phyloP scores from a whole-genome alignment of 2,113 vertebrate genomes.

The Marmota flaviventris region DNA sequence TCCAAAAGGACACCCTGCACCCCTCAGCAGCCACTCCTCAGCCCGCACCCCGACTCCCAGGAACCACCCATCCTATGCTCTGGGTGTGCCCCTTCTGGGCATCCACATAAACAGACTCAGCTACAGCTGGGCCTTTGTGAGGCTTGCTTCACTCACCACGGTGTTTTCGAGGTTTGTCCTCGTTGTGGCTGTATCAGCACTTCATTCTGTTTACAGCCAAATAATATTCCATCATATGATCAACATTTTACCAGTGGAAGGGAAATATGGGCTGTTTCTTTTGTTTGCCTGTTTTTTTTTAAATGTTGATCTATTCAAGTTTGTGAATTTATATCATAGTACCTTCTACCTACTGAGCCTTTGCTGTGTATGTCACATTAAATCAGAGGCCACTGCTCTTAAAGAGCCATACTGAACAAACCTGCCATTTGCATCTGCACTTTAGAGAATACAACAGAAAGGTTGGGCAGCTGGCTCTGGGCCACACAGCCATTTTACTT shows the following conservation, averaged over 20 bases:
- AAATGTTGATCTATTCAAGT: neutral
- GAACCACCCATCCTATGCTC: neutral
- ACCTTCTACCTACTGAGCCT: neutral
- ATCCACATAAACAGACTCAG: no score
- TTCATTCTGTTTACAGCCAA: neutral
- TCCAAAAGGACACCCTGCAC: neutral
- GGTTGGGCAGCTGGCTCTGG: neutral
- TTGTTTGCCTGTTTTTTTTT: neutral
- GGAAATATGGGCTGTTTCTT: neutral
- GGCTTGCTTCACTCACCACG: neutral
- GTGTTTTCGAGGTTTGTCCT: neutral
- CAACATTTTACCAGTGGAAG: neutral
- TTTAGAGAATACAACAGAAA: neutral
- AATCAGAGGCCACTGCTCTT: no score
- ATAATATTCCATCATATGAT: neutral
- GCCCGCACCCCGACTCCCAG: neutral
- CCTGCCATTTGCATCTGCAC: neutral
- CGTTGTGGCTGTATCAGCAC: accelerated
- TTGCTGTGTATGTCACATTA: neutral
- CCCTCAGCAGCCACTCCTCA: neutral
- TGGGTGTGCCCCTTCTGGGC: neutral
- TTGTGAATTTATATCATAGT: neutral
- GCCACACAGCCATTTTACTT: neutral
- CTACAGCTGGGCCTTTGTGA: neutral
- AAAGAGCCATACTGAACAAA: neutral